Evolutionary conservation across 2,888 invertebrate genomes (phyloP).

Genomic region (Eustalomyia histrio): DNA sequence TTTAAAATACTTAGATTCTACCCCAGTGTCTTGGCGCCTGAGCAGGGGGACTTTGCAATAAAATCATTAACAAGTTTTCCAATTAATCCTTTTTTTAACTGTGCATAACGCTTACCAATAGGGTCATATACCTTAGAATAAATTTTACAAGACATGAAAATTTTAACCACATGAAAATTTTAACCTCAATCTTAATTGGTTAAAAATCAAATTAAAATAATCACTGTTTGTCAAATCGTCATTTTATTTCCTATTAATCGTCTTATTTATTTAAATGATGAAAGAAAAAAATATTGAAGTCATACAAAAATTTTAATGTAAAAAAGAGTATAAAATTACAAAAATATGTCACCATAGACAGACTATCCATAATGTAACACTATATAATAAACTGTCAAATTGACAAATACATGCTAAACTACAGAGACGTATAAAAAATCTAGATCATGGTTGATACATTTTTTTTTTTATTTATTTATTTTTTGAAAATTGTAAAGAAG

Average conservation of each 20-base stretch:
- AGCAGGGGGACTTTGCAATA: too few species aligned
- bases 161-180: background rate
- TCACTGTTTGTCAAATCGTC: background rate
- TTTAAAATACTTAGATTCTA: too few species aligned
- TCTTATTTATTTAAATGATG: background rate
- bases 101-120: too few species aligned
- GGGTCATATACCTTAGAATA: too few species aligned
- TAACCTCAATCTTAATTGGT: slow-evolving; percentile 20
- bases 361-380: background rate
- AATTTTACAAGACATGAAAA: too few species aligned
- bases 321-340: slow-evolving; percentile 57
- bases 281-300: slow-evolving; percentile 32
- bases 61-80: too few species aligned
- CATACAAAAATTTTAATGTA: slow-evolving; percentile 43
- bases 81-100: too few species aligned
- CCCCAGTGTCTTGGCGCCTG: too few species aligned
- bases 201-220: slow-evolving; percentile 11
- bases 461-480: background rate
- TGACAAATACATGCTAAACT: slow-evolving; percentile 45
- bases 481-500: slow-evolving; percentile 50
- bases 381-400: slow-evolving; percentile 44
- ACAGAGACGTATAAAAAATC: slow-evolving; percentile 47
- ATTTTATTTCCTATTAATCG: slow-evolving; percentile 16
- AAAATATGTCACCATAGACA: slow-evolving; percentile 43
- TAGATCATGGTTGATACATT: slow-evolving; percentile 62